These are phyloP conservation scores for Trichoplusia ni DNA, from an alignment of 1,140 invertebrate genomes.

Conservation along the genomic window DNA sequence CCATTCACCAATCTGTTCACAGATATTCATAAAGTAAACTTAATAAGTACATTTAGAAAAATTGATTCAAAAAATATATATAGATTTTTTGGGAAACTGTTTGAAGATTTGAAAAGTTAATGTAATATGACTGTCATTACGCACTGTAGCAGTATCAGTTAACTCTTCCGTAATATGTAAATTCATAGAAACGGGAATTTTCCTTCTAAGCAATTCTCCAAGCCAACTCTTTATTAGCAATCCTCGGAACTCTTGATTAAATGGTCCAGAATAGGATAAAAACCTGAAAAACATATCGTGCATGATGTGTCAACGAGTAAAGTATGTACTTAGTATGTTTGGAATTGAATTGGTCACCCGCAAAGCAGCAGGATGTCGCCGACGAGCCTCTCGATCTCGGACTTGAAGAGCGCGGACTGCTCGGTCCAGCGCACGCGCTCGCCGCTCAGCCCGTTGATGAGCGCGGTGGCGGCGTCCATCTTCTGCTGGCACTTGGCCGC, in stretches of 20 bases:
- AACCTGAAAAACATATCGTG: no score
- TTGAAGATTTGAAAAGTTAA: no score
- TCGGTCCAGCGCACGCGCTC: constrained; percentile 95
- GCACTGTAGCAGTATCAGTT: constrained; percentile 89
- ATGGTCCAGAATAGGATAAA: constrained; percentile 94
- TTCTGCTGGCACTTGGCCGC: constrained; percentile 92
- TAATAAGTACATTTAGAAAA: no score
- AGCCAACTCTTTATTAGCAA: constrained; percentile 87
- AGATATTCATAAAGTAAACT: no score
- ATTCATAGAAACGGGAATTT: constrained; percentile 89
- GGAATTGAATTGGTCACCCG: constrained; percentile 79
- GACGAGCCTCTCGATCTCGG: constrained; percentile 90
- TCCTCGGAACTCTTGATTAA: constrained; percentile 94
- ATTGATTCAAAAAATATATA: constrained; percentile 11
- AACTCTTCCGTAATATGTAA: constrained; percentile 89
- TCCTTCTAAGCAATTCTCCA: constrained; percentile 84
- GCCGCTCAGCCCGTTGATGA: constrained; percentile 94
- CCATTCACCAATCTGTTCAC: constrained; percentile 92
- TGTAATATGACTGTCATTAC: no score
- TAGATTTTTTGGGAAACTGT: no score
- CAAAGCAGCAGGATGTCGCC: constrained; percentile 93
- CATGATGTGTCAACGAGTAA: no score
- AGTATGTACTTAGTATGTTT: no score
- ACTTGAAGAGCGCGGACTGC: constrained; percentile 91
- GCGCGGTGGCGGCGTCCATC: constrained; percentile 92